Conservation (phyloP, 92 coral and sea anemone species). For the Desmophyllum pertusum region DNA sequence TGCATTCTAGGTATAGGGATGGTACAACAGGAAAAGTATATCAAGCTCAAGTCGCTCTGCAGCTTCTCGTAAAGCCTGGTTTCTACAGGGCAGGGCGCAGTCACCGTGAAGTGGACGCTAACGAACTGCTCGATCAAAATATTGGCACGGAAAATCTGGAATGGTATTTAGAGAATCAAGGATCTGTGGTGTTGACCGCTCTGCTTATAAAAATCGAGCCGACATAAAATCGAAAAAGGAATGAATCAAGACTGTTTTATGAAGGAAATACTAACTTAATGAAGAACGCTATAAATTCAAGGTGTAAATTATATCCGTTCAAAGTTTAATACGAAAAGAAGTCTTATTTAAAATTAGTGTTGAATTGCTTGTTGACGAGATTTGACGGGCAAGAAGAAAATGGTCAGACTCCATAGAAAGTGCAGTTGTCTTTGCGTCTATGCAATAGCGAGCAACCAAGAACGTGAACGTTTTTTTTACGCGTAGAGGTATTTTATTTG, state of each 20-base stretch:
- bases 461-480: background rate
- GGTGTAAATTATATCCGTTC: conserved; percentile 2
- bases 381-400: background rate
- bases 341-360: background rate
- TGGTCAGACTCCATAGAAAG: background rate
- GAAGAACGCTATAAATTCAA: background rate
- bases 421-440: background rate
- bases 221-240: conserved; percentile 21
- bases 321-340: background rate
- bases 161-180: conserved; percentile 79
- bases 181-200: conserved; percentile 69
- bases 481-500: background rate
- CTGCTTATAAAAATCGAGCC: conserved; percentile 79
- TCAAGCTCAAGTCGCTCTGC: conserved; percentile 88
- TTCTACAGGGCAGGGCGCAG: conserved; percentile 79
- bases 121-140: conserved; percentile 80
- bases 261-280: background rate
- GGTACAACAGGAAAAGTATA: conserved; percentile 80
- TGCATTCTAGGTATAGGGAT: conserved; percentile 78
- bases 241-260: background rate
- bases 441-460: background rate
- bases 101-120: conserved; percentile 65
- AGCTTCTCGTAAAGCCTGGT: conserved; percentile 88
- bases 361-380: background rate
- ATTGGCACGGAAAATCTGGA: conserved; percentile 85